Evolutionary conservation across 2,888 invertebrate species (phyloP).

Genomic region (Julus scandinavius): DNA sequence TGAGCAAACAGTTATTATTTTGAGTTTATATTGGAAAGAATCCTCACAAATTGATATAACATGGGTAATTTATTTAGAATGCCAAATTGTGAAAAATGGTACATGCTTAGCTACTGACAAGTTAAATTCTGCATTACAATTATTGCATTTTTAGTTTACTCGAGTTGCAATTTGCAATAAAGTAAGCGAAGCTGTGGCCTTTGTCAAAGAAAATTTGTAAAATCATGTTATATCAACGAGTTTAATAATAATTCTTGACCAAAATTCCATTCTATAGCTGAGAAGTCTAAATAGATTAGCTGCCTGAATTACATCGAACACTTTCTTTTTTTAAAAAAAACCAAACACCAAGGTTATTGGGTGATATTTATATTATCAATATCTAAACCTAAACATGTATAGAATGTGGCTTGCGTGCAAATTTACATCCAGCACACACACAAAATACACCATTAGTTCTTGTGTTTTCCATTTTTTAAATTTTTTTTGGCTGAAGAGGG

Average conservation of each 20-base stretch:
- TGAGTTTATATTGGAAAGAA: conserved; percentile 27
- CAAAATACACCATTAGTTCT: neutral
- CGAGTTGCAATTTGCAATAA: neutral
- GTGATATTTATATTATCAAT: neutral
- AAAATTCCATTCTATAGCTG: conserved; percentile 21
- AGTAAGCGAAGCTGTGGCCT: neutral
- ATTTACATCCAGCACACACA: conserved; percentile 12
- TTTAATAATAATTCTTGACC: conserved; percentile 26
- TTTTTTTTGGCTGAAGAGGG: neutral
- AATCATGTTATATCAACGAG: neutral
- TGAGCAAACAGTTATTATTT: conserved; percentile 33
- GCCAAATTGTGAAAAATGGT: neutral
- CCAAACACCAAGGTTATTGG: neutral
- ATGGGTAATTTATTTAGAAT: conserved; percentile 21
- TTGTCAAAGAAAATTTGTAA: no score
- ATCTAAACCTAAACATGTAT: conserved; percentile 3
- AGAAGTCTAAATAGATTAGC: conserved; percentile 25
- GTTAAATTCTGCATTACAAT: neutral
- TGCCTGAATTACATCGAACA: conserved; percentile 33
- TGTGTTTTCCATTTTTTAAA: neutral
- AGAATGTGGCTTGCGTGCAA: conserved; percentile 7
- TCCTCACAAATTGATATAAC: conserved; percentile 21
- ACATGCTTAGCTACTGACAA: neutral
- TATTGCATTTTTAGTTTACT: neutral
- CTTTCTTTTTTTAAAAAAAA: neutral